Evolutionary conservation across 2,797 vertebrate genomes (phyloP), one percentile per base, ranked within the genome.

Genomic region (Silurus lanzhouensis): DNA sequence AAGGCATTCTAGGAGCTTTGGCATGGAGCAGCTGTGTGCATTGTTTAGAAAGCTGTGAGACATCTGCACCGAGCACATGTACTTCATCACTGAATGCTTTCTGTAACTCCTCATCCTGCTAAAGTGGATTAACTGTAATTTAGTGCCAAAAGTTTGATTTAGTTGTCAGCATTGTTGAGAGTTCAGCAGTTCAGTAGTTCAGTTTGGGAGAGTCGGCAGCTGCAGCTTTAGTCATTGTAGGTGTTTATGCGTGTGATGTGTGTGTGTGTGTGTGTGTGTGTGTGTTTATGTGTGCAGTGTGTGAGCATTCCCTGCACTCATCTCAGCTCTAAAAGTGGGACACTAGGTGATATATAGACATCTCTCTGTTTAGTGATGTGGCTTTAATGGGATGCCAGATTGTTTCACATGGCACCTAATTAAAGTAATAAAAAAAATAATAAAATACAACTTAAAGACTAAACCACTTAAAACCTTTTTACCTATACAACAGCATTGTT

Each of bases 1-100:
- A 85, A 84, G 81, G 87, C 66, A 74, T 91, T 90, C 84, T 61
- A 68, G 87, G 86, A 91, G 88, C 52, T 82, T 85, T 77, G 83
- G 80, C 81, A 87, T 19, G 10, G 83, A 88, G 87, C 90, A 89
- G 87, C 88, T 81, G 87, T 83, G 89, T 87, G 66, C 64, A 72
- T 86, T 89, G 84, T 84, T 87, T 79, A 57, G 71, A 84, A 85
- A 86, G 71, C 80, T 82, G 86, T 67, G 75, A 72, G 80, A 70
- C 63, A 67, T 87, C 78, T 84, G 79, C 57, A 70, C 64, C 22
- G 27, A 67, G 68, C 82, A 81, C 52, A 44, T 80, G 75, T 4
- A 83, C 22, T 46, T 80, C 75, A 83, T 81, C 76, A 84, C 20
- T 20, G 77, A 58, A 52, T 67, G n/a, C 68, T 70, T 75, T 77